Conservation (phyloP, 2,797 vertebrate genomes). For the Anisognathus igniventris region DNA sequence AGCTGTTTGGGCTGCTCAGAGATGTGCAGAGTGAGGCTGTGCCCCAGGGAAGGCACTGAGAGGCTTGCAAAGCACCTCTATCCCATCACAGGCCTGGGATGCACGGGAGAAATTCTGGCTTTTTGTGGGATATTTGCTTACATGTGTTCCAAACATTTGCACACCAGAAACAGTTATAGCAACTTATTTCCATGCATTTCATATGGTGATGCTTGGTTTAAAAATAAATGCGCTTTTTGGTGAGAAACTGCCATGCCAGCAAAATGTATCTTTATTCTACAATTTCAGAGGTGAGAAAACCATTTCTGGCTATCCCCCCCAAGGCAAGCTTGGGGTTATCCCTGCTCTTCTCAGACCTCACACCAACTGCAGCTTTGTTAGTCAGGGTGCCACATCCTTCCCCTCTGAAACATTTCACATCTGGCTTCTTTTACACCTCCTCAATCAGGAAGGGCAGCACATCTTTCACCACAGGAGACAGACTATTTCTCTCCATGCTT, state of each 20-base stretch:
- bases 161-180: not conserved
- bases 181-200: not conserved
- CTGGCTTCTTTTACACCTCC: not conserved
- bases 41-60: not conserved
- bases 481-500: not conserved
- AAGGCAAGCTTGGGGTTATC: not conserved
- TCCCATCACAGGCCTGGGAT: not conserved
- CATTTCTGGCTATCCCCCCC: not conserved
- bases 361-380: not conserved
- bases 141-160: accelerated
- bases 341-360: not conserved
- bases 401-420: not conserved
- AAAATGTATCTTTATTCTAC: not conserved
- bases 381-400: not conserved
- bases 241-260: not conserved
- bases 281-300: not conserved
- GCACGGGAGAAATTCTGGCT: accelerated
- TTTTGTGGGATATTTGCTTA: not conserved
- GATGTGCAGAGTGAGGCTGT: not conserved
- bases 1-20: not conserved
- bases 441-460: not conserved
- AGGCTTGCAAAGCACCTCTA: not conserved
- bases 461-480: not conserved
- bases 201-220: not conserved
- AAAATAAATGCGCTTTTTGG: not conserved